Evolutionary conservation across 2,797 vertebrate genomes (phyloP), one percentile per base, ranked within the genome.

Genomic region (Atherinosoma microstoma): DNA sequence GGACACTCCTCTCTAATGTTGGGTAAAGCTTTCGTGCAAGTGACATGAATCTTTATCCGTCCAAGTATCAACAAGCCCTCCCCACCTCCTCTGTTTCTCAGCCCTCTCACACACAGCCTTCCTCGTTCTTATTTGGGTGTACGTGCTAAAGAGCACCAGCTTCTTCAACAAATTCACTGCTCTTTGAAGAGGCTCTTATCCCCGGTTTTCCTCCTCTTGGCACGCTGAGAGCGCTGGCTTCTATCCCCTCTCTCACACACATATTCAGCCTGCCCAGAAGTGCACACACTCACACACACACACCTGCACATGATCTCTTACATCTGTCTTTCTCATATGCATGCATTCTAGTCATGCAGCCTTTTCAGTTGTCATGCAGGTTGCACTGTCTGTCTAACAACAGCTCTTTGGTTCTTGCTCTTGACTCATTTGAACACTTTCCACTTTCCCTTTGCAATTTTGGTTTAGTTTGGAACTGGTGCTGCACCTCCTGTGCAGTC

Each of bases 111-210:
- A 84, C 79, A 56, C 75, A 63, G 42, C 63, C 68, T 82, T 84
- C 79, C 79, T 73, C 34, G 4, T 69, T 64, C 87, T 84, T 76
- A 79, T 76, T 87, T 70, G 62, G 87, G 86, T 61, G 79, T 94
- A 94, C 90, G 90, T 95, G 93, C 93, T 84, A 78, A 93, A 89
- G 79, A 71, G 88, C 89, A 90, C 90, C 83, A 74, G 68, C 85
- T 87, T 90, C 83, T 82, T 81, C 70, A 79, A 84, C 84, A 89
- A 87, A 93, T 87, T 90, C 78, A 76, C 82, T 81, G 82, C 66
- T 82, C 87, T 93, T 91, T 94, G 82, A 93, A 93, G 86, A 90
- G 85, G 79, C 87, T 86, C 88, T 91, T 89, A 90, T 88, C 85
- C 89, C 65, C 27, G 20, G 80, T 90, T 89, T 85, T 67, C 64